Evolutionary conservation across 1,140 invertebrate species (phyloP), one percentile per base, ranked within the genome.

Genomic region (Octopus sinensis): DNA sequence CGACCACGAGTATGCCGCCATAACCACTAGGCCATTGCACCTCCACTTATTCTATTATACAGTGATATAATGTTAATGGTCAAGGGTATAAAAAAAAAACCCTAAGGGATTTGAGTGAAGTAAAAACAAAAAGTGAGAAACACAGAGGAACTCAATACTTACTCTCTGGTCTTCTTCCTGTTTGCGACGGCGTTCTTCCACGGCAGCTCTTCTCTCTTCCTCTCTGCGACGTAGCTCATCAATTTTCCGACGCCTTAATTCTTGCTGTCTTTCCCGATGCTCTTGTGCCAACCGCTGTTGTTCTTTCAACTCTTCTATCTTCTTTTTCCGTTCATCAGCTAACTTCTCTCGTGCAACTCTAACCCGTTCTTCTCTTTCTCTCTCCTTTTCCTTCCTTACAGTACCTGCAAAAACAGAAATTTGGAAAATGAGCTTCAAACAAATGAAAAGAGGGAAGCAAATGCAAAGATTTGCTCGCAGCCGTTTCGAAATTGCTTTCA

Each of bases 191-290:
- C 88, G 84, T 78, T 88, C 87, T 71, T 88, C 88, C 9, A 89
- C 88, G 62, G 86, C 88, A 23, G 82, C 71, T 79, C 88, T 80
- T 51, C 88, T 81, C 62, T 89, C 88, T 76, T 85, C 83, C 54
- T 89, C 88, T 52, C 88, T 83, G n/a, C 82, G 81, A 54, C 86
- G 78, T 53, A 89, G 80, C n/a, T 89, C 88, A 51, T 88, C 88
- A 51, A 89, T 89, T 79, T 88, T 89, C 79, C 84, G 84, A 30
- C 88, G 82, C 12, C 88, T 81, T 53, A 87, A 82, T 75, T 88
- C 88, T 71, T 88, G 82, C 54, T 89, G 88, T 78, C 83, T 85
- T 76, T 89, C 88, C 43, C 88, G 78, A 75, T 88, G 87, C 82
- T 89, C 88, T 82, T 89, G 88, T 4, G 88, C 88, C 17, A 86